Base-by-base conservation (phyloP, 2,888 invertebrate species). In the Coenonympha arcania region DNA sequence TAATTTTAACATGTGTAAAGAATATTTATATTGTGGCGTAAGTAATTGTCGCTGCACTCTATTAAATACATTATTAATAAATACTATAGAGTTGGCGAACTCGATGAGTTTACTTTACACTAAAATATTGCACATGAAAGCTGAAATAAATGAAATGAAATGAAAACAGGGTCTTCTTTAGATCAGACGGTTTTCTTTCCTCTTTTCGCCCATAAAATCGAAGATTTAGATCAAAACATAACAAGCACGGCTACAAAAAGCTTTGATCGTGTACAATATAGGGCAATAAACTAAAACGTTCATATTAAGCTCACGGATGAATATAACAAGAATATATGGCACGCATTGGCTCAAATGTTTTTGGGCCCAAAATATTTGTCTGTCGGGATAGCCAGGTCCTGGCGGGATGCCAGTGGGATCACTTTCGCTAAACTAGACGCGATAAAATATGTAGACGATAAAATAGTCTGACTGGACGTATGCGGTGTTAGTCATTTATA, bases 331-430 rank as follows among this genome's bases (percentile, higher is more conserved):
- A 73, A 79, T 82, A 76, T 78, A 78, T 74, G 69, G 65, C 66
- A 68, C 65, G 71, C 60, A 53, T 65, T 63, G 65, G 74, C 70
- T 63, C 72, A 67, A 75, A 83, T 80, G 79, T 74, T 79, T 82
- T 77, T 44, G 75, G 63, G 76, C 70, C 71, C 73, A 74, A 83
- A 83, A 84, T 81, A 80, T 84, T 82, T 76, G 83, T 84, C 83
- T 81, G 79, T 78, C 77, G 77, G 73, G 65, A 61, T 55, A 59
- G 50, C 48, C 51, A 49, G 42, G 43, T 54, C 64, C 73, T 86
- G 86, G 85, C 79, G 43, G 45, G 48, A 39, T 56, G 82, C 86
- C 86, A 86, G 75, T 69, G 66, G 77, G 76, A 79, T 85, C 82
- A 83, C 81, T 86, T 80, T 84, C 82, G 71, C 66, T 65, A 64